These are phyloP conservation scores for Atethmia centrago DNA, from an alignment of 2,888 invertebrate species.

Conservation along the genomic window DNA sequence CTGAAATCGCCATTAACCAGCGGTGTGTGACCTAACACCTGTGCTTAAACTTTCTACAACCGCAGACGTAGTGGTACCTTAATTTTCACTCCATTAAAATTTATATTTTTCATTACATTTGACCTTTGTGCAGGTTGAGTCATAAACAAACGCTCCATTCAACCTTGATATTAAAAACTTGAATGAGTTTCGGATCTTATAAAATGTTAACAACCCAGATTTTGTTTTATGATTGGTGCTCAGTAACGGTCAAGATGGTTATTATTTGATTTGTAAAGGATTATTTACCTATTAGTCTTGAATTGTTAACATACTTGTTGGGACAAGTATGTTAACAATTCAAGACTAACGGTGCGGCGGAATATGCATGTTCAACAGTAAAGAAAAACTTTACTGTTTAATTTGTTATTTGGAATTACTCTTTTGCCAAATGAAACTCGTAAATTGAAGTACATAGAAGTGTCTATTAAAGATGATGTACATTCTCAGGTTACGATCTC, in stretches of 20 bases:
- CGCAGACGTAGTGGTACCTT: slow-evolving; percentile 17
- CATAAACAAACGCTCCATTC: slow-evolving; percentile 30
- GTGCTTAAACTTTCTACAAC: slow-evolving; percentile 42
- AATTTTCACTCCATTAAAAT: slow-evolving; percentile 46
- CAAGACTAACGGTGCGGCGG: too few relatives aligned
- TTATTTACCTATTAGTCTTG: background rate
- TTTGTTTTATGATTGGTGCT: slow-evolving; percentile 15
- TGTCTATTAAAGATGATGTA: background rate
- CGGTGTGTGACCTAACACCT: slow-evolving; percentile 39
- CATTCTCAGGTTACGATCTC: slow-evolving; percentile 35
- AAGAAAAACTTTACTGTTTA: too few relatives aligned
- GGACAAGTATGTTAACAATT: too few relatives aligned
- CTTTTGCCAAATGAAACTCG: background rate
- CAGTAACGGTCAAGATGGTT: slow-evolving; percentile 26
- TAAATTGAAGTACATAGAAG: background rate
- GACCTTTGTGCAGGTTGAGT: slow-evolving; percentile 45
- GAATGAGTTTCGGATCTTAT: slow-evolving; percentile 39
- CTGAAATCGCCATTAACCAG: slow-evolving; percentile 5
- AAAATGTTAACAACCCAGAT: slow-evolving; percentile 34
- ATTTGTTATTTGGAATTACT: background rate
- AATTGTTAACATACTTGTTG: background rate
- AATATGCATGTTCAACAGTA: too few relatives aligned
- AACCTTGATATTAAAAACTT: slow-evolving; percentile 53
- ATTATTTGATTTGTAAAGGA: slow-evolving; percentile 22
- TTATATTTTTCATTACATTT: slow-evolving; percentile 39